Evolutionary conservation across 2,113 vertebrate species (phyloP).

Genomic region (Orycteropus afer): DNA sequence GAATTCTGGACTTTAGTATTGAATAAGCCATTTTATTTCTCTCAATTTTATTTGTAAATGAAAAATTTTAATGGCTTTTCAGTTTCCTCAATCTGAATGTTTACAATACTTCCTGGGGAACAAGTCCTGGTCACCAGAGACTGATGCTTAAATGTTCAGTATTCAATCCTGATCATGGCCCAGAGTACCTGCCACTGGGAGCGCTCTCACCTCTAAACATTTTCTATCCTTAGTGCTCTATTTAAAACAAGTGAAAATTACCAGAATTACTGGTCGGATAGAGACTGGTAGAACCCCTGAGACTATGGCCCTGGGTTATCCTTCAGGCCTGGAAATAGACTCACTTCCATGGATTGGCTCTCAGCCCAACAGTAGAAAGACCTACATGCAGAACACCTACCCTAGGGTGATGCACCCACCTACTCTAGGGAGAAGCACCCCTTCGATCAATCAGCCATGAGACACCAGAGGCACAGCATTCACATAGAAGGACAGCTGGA

Average conservation of each 20-base stretch:
- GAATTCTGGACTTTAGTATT: neutral
- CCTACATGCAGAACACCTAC: too few relatives aligned
- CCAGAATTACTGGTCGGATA: too few relatives aligned
- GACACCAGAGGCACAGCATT: too few relatives aligned
- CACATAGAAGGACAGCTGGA: too few relatives aligned
- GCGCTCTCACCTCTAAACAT: neutral
- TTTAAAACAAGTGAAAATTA: constrained; percentile 17
- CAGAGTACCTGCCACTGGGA: neutral
- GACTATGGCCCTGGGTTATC: too few relatives aligned
- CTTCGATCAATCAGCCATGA: too few relatives aligned
- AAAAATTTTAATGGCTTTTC: neutral
- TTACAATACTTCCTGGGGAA: neutral
- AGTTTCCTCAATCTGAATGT: neutral
- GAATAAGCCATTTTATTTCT: neutral
- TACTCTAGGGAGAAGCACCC: too few relatives aligned
- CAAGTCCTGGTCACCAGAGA: neutral
- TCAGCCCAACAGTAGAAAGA: too few relatives aligned
- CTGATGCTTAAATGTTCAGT: neutral
- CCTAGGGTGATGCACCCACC: too few relatives aligned
- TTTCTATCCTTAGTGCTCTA: neutral
- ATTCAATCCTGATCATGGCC: neutral
- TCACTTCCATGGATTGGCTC: too few relatives aligned
- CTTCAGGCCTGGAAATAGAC: too few relatives aligned
- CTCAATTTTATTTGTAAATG: neutral
- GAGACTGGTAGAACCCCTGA: too few relatives aligned